Evolutionary conservation across 2,797 vertebrate genomes (phyloP).

Genomic region (Gastrophryne carolinensis): DNA sequence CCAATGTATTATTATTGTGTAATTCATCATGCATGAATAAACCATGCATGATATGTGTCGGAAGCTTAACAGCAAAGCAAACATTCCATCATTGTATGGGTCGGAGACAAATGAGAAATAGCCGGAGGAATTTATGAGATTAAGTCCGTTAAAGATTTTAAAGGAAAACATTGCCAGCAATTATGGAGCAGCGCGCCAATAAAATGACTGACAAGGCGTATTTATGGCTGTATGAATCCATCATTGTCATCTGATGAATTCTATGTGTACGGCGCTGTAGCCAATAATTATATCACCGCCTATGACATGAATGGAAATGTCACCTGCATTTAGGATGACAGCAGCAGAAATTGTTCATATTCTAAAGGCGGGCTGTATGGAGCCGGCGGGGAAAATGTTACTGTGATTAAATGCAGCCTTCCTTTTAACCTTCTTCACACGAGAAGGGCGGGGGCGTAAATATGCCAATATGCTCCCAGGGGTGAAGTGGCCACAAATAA

Average conservation of each 20-base stretch:
- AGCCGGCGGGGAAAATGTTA: not conserved
- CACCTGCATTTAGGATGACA: slow-evolving; percentile 5
- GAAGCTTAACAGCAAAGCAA: too few relatives aligned
- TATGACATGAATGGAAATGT: slow-evolving; percentile 13
- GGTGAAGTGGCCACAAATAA: too few relatives aligned
- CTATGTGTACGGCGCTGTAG: slow-evolving; percentile 13
- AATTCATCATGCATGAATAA: not conserved
- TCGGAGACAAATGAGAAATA: slow-evolving; percentile 3
- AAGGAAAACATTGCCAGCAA: slow-evolving; percentile 18
- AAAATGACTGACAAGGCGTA: slow-evolving; percentile 26
- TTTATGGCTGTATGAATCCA: slow-evolving; percentile 21
- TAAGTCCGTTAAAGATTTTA: slow-evolving; percentile 8
- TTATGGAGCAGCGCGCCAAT: not conserved
- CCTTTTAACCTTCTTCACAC: not conserved
- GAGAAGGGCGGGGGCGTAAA: not conserved
- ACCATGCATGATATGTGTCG: too few relatives aligned
- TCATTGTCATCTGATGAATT: slow-evolving; percentile 29
- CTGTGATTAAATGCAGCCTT: not conserved
- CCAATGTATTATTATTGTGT: not conserved
- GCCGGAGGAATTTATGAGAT: not conserved
- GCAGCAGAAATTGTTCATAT: not conserved
- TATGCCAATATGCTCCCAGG: too few relatives aligned
- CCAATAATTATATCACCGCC: slow-evolving; percentile 20
- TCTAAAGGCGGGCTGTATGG: not conserved
- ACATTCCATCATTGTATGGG: not conserved